phyloP scores from a whole-genome alignment of 2,888 invertebrate genomes.

The Molorchus minor region DNA sequence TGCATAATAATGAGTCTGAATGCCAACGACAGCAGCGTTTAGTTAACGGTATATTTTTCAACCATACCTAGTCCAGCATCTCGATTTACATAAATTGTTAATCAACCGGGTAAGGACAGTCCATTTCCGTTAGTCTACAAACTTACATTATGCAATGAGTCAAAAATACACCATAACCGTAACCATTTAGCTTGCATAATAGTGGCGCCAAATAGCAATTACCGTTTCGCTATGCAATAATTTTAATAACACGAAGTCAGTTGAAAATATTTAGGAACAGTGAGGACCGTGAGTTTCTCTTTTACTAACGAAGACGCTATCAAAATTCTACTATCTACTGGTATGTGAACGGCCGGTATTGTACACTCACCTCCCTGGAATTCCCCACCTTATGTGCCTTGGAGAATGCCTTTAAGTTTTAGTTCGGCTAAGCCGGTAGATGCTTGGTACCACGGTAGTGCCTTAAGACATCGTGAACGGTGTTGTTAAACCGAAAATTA shows the following conservation, averaged over 20 bases:
- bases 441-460: too few species aligned
- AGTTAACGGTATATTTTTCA: slow-evolving; percentile 3
- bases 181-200: too few species aligned
- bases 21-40: background rate
- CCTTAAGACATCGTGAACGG: too few species aligned
- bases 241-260: too few species aligned
- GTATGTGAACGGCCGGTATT: slow-evolving; percentile 37
- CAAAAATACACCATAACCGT: too few species aligned
- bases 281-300: too few species aligned
- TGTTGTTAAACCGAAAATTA: too few species aligned
- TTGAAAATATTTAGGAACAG: too few species aligned
- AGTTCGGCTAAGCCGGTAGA: too few species aligned
- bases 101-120: background rate
- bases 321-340: slow-evolving; percentile 35
- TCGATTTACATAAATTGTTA: background rate
- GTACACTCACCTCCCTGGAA: slow-evolving; percentile 38
- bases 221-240: slow-evolving; percentile 13
- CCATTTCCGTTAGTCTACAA: background rate
- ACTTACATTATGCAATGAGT: background rate
- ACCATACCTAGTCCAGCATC: too few species aligned
- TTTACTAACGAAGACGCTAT: slow-evolving; percentile 12
- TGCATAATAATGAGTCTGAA: too few species aligned
- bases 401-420: slow-evolving; percentile 22
- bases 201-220: slow-evolving; percentile 20
- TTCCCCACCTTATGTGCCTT: slow-evolving; percentile 42